Evolutionary conservation across 2,797 vertebrate genomes (phyloP).

Genomic region (Chaetodon trifasciatus): DNA sequence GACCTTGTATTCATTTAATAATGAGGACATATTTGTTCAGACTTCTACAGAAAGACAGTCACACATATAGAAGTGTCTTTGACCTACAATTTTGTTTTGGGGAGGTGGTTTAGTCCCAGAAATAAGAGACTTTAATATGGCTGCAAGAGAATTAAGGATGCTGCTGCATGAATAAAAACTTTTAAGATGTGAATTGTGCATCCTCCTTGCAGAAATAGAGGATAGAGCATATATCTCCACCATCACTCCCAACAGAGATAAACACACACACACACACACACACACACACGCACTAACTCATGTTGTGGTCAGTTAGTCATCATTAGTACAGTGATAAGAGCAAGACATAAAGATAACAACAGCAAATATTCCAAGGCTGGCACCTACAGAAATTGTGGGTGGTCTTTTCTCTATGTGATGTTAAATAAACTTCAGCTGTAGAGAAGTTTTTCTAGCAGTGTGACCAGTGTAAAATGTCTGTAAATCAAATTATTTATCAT

Average conservation of each 20-base stretch:
- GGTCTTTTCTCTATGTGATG: neutral
- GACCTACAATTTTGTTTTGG: neutral
- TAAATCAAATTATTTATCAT: conserved; percentile 1
- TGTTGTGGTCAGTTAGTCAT: conserved; percentile 29
- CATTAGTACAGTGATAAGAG: conserved; percentile 58
- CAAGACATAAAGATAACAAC: conserved; percentile 40
- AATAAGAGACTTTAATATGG: neutral
- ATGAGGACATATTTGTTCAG: neutral
- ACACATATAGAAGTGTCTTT: conserved; percentile 1
- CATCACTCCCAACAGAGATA: no score
- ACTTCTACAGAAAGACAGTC: neutral
- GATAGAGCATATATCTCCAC: no score
- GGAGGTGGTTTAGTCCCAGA: neutral
- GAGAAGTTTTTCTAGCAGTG: neutral
- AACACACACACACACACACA: no score
- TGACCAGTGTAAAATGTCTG: neutral
- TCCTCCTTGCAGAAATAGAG: conserved; percentile 13
- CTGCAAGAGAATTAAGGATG: neutral
- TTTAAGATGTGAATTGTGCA: neutral
- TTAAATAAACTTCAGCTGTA: conserved; percentile 2
- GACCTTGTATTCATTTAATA: neutral
- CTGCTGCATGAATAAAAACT: neutral
- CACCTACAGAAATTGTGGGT: conserved; percentile 31
- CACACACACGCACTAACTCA: neutral
- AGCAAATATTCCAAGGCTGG: conserved; percentile 16